Base-by-base conservation (phyloP, 2,797 vertebrate species). In the Melanotaenia maccullochi region DNA sequence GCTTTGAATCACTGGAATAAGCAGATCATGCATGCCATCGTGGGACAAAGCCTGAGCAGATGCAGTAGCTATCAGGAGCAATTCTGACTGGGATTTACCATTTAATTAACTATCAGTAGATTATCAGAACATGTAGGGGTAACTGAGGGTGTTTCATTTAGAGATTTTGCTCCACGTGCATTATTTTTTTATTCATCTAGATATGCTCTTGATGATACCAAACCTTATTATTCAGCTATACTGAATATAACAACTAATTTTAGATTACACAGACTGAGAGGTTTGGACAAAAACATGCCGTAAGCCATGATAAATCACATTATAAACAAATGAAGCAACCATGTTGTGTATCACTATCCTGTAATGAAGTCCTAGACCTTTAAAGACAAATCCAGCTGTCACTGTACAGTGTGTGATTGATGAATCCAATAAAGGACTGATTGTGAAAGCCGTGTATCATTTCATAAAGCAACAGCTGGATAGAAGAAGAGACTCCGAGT, bases 341-440 rank as follows among this genome's bases (percentile, higher is more conserved):
- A 33, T 49, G n/a, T 51, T 63, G 12, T 71, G 60, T 80, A 40
- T 55, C 56, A 52, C 30, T 35, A 38, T 68, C 51, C 33, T 76
- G 67, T 74, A 64, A 79, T 78, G 58, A 79, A 80, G 68, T 68
- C 32, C 65, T 1, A 3, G 42, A 68, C 61, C 51, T 76, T 66
- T 66, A 60, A 79, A 78, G 56, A 68, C 59, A 74, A 73, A 75
- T 59, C 57, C 71, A 79, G 69, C 60, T 77, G 73, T 85, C 82
- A 76, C 51, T 73, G 38, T 38, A 33, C 73, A 54, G 47, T 60
- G 55, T 81, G 62, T 85, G 83, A 86, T 82, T 86, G 81, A 89
- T 89, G 72, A 76, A 75, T 80, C 68, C 73, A 89, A 90, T 88
- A 85, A 89, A 91, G 60, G 44, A 42, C 30, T 79, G 79, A 89